Evolutionary conservation across 2,797 vertebrate species (phyloP), one percentile per base, ranked within the genome.

Genomic region (Eleutherodactylus coqui): DNA sequence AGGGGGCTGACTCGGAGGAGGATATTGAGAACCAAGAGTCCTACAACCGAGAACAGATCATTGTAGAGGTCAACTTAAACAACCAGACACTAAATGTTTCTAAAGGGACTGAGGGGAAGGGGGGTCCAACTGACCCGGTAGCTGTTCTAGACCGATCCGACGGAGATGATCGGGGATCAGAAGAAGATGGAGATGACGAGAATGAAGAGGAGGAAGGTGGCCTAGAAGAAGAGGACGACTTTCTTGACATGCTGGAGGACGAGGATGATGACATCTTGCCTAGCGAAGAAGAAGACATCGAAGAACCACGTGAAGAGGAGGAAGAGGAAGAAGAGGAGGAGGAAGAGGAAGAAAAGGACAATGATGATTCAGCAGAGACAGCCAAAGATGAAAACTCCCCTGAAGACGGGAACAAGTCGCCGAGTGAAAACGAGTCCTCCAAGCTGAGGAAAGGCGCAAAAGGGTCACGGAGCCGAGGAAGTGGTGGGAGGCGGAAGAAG

Each of bases 11-110:
- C 55, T 93, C 96, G 0, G 93, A 93, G 6, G 95, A 94, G 79
- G 90, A 91, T 2, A 85, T 95, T 0, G 96, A 96, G 3, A 90
- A 90, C 73, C 92, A 95, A n/a, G 83, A 91, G 43, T 95, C 96
- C 14, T 99, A 96, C 89, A 96, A 96, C 92, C 93, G 93, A 80
- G 96, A 99, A 89, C 97, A 99, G 92, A 99, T 99, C 92, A 99
- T 99, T 0, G 98, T 99, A 73, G 98, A 99, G 93, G 97, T 99
- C 90, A 99, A 99, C 91, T 96, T 99, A 87, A 99, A 99, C 93
- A 99, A 99, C 92, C 98, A 99, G 92, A 99, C 98, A 0, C 94
- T 99, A 62, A 98, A 99, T 0, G 98, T 99, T 89, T 99, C 97
- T 38, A 98, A 97, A 51, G 97, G 97, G 36, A 94, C 88, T 0